These are phyloP conservation scores for Bombus picipes DNA, from an alignment of 1,140 invertebrate genomes.

Conservation along the genomic window DNA sequence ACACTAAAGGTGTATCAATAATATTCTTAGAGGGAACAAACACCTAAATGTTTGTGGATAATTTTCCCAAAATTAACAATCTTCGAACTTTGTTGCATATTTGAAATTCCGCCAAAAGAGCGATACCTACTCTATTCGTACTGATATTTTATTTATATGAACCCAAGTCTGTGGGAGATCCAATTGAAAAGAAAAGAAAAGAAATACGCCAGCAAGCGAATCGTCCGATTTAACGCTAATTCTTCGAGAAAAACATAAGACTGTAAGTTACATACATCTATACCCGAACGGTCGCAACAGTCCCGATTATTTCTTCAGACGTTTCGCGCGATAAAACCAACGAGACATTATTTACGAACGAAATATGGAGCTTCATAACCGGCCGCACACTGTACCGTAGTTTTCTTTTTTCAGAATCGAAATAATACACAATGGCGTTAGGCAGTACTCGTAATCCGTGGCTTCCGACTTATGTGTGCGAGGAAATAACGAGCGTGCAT, in stretches of 20 bases:
- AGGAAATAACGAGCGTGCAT: slow-evolving; percentile 33
- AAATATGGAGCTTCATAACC: neutral
- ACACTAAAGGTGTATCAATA: neutral
- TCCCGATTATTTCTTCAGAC: neutral
- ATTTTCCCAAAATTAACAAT: neutral
- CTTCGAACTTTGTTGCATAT: neutral
- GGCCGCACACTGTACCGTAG: too few species aligned
- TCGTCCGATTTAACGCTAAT: neutral
- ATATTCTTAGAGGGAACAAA: neutral
- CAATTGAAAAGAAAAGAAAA: neutral
- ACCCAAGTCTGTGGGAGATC: neutral
- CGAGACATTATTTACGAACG: neutral
- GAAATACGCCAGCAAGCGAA: neutral
- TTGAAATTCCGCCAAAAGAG: neutral
- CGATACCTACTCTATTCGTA: too few species aligned
- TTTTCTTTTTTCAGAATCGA: neutral
- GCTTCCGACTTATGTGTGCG: neutral
- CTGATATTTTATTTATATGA: neutral
- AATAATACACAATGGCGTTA: slow-evolving; percentile 11
- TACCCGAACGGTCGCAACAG: neutral
- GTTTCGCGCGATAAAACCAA: neutral
- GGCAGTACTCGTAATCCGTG: slow-evolving; percentile 2
- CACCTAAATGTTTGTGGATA: too few species aligned
- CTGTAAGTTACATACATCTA: neutral
- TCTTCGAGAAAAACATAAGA: neutral